These are phyloP conservation scores for Cheirogaleus medius DNA, from an alignment of 2,113 vertebrate genomes.

Conservation along the genomic window DNA sequence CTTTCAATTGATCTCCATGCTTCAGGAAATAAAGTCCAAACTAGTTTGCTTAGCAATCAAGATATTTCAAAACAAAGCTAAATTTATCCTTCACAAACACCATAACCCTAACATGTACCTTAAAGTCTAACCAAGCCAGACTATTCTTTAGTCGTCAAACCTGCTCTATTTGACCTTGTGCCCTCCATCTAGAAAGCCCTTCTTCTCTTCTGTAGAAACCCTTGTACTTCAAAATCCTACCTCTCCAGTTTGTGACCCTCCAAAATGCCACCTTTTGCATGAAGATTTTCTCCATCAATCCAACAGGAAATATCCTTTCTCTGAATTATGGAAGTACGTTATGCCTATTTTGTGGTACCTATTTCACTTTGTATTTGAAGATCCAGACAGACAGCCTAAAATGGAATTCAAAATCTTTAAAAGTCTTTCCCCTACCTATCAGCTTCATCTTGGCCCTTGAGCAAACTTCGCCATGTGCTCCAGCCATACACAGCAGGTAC, in stretches of 20 bases:
- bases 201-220: background rate
- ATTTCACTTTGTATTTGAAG: background rate
- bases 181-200: background rate
- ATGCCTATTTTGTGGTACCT: background rate
- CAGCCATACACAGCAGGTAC: background rate
- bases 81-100: background rate
- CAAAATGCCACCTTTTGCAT: background rate
- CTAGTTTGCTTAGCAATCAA: background rate
- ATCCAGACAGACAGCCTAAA: background rate
- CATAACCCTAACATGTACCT: background rate
- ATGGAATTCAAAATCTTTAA: background rate
- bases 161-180: background rate
- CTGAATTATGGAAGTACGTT: background rate
- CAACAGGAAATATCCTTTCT: background rate
- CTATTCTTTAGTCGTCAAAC: background rate
- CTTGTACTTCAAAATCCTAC: background rate
- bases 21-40: background rate
- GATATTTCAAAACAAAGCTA: background rate
- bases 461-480: background rate
- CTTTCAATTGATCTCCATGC: background rate
- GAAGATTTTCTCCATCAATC: background rate
- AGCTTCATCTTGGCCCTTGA: background rate
- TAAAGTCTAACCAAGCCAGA: background rate
- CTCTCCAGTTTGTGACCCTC: background rate
- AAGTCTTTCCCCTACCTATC: background rate